Conservation (phyloP, 2,888 invertebrate species). For the Athripsodes cinereus region DNA sequence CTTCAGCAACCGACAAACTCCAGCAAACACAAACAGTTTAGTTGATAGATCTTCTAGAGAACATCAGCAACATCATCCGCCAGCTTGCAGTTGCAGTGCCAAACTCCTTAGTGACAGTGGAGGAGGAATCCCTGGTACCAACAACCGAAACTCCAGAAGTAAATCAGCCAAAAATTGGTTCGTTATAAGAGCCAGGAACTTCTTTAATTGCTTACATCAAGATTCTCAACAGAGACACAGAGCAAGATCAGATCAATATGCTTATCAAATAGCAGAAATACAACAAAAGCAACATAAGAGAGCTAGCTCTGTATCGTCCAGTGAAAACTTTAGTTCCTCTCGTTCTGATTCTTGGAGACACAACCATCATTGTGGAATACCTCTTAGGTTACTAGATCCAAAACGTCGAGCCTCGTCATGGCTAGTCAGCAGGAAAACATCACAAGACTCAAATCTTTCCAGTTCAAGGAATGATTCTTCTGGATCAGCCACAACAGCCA, state of each 20-base stretch:
- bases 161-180: conserved; percentile 24
- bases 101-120: conserved; percentile 49
- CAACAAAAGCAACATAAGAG: conserved; percentile 70
- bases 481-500: conserved; percentile 81
- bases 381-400: conserved; percentile 65
- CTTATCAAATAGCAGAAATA: conserved; percentile 69
- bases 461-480: conserved; percentile 89
- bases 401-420: conserved; percentile 80
- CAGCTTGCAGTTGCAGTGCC: conserved; percentile 55
- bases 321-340: conserved; percentile 85
- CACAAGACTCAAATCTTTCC: conserved; percentile 86
- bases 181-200: conserved; percentile 39
- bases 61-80: conserved; percentile 55
- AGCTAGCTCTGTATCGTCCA: conserved; percentile 79
- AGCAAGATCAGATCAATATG: conserved; percentile 58
- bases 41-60: conserved; percentile 74
- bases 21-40: conserved; percentile 79
- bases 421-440: conserved; percentile 86
- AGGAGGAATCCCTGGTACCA: conserved; percentile 33
- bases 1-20: conserved; percentile 82
- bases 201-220: conserved; percentile 32
- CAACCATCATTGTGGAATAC: conserved; percentile 69
- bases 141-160: conserved; percentile 32
- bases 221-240: conserved; percentile 21
- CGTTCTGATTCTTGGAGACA: conserved; percentile 84